Base-by-base conservation (phyloP, 2,113 vertebrate genomes). In the Scartelaos histophorus region DNA sequence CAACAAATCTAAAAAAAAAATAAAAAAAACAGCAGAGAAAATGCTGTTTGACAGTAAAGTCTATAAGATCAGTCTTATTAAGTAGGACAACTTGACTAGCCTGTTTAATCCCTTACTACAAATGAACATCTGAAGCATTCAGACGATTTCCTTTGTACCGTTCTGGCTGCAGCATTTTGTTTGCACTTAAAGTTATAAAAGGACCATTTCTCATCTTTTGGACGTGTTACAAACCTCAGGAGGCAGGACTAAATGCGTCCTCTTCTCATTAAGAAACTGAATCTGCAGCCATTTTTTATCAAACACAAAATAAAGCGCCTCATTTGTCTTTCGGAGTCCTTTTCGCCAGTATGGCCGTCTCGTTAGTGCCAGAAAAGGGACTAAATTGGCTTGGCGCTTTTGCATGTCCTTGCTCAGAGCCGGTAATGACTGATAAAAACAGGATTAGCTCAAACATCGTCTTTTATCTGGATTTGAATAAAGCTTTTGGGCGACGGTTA, bases 381-480 rank as follows among this genome's bases (percentile, higher is more conserved):
- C 2, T 21, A 75, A 71, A 76, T 66, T 73, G 71, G 64, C 70
- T 49, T 68, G 69, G 64, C 2, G 15, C 53, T 81, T 88, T 81
- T 83, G 76, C 79, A 79, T 75, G 81, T 79, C 79, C 78, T 86
- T 82, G 80, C 80, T 88, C 71, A 15, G 22, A 82, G 82, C 80
- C 79, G 54, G 82, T 76, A 87, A 83, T 76, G 11, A 15, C 56
- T 74, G 76, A 86, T 79, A 79, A 74, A 85, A 75, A 70, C 49
- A 58, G 71, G 83, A 84, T 85, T 73, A 51, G 76, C 74, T 64
- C 47, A 78, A 86, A 78, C 58, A 66, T 17, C n/a, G 22, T 56
- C 57, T 74, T 78, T 81, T 13, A 15, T 71, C 62, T 24, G 71
- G 60, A 57, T 78, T 3, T 71, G 80, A 61, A 78, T 70, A 71